Evolutionary conservation across 2,113 vertebrate species (phyloP), one percentile per base, ranked within the genome.

Genomic region (Nyctereutes procyonoides): DNA sequence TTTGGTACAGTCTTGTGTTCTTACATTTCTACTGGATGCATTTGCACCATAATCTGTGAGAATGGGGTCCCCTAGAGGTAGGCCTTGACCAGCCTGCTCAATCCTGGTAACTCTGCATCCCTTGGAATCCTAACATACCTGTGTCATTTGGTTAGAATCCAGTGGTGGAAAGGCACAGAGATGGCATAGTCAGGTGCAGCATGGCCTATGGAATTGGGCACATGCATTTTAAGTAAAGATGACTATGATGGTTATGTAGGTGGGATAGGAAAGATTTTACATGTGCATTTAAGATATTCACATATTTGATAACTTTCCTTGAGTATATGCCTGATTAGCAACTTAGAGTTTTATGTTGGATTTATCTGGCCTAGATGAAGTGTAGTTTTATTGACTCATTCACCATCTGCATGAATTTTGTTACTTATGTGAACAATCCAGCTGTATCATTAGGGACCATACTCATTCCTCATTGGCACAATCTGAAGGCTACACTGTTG

Each of bases 391-490:
- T 24, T 20, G 90, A 73, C 8, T 77, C n/a, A 84, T 4, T 97
- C 32, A 16, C 30, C 69, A 38, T 58, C 80, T 95, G 24, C 48
- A 35, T 87, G 80, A 96, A 69, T 76, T 79, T 53, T 93, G 32
- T 95, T 92, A 77, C 71, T 94, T 12, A 0, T 65, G 24, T 55
- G 51, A 55, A 65, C 28, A 65, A 0, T 67, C 90, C 22, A 48
- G 30, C 26, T 89, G 1, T 81, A 30, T 90, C 71, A 80, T 73
- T 63, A 26, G 85, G 60, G 30, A 13, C 19, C 0, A 0, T 22
- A 51, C 76, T 97, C 9, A 48, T 93, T 95, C 85, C 51, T 93
- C 96, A 93, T 80, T 93, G 93, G 19, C n/a, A 58, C 12, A n/a
- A n/a, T 96, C 10, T 79, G 71, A 35, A 35, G 60, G 17, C 22